Conservation (phyloP, 2,888 invertebrate genomes). For the Anagyrus pseudococci region DNA sequence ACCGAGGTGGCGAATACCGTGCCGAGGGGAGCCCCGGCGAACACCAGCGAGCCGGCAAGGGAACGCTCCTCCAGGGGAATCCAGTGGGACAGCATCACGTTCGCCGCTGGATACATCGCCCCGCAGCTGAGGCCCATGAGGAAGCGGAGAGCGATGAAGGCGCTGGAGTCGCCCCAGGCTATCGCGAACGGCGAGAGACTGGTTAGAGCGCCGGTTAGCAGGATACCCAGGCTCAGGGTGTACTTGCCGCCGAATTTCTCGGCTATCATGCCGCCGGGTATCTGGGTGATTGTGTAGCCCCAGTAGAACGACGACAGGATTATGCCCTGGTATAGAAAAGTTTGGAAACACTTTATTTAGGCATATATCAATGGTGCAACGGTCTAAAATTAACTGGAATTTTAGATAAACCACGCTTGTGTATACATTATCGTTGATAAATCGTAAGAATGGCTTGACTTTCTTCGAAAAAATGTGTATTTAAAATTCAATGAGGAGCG, state of each 20-base stretch:
- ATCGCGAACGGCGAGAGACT: slow-evolving; percentile 80
- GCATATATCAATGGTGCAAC: too few relatives aligned
- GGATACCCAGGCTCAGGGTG: slow-evolving; percentile 79
- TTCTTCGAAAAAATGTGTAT: too few relatives aligned
- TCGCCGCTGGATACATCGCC: slow-evolving; percentile 83
- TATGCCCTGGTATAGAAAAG: slow-evolving; percentile 68
- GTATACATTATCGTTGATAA: too few relatives aligned
- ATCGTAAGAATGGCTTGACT: too few relatives aligned
- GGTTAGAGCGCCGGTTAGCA: slow-evolving; percentile 83
- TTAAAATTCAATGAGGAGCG: too few relatives aligned
- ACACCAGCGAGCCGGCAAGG: slow-evolving; percentile 78
- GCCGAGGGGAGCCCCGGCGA: slow-evolving; percentile 78
- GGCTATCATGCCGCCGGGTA: slow-evolving; percentile 83
- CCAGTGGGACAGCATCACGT: slow-evolving; percentile 82
- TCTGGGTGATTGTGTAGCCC: slow-evolving; percentile 82
- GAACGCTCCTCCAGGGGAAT: slow-evolving; percentile 74
- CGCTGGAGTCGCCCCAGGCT: slow-evolving; percentile 70
- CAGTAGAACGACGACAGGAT: slow-evolving; percentile 85
- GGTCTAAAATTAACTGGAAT: too few relatives aligned
- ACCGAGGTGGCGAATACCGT: slow-evolving; percentile 71
- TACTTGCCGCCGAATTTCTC: slow-evolving; percentile 87
- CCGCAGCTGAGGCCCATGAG: slow-evolving; percentile 87
- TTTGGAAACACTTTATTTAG: not conserved
- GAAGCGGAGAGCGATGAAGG: slow-evolving; percentile 76
- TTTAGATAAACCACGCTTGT: too few relatives aligned